Evolutionary conservation across 2,113 vertebrate genomes (phyloP), one percentile per base, ranked within the genome.

Genomic region (Nesoenas mayeri): DNA sequence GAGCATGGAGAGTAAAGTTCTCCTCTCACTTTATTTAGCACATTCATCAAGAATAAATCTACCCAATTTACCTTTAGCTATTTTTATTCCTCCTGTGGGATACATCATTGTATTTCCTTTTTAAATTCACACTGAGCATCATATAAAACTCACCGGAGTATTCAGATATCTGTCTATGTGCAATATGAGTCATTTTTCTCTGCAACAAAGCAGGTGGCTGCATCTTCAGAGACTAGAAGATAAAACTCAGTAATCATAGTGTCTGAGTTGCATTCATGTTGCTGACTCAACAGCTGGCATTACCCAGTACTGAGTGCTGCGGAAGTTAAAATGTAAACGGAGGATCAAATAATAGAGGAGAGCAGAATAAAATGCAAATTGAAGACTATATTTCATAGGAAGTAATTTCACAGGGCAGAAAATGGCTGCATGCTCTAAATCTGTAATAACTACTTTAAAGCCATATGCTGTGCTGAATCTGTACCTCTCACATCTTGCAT

Each of bases 251-350:
- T 71, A 95, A 96, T 97, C 78, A 79, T 15, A 89, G 74, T 83
- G 47, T 48, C 97, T 97, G 80, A 86, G 72, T 61, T 96, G 77
- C 36, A 67, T 96, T 88, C 73, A 70, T 64, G 86, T 54, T 74
- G 73, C 97, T 97, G 95, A 97, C 78, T 97, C 94, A 97, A 96
- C 91, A 94, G 78, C 77, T 96, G 81, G 40, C 32, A 84, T 75
- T 95, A 86, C 48, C 54, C 53, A 75, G 34, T 62, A 91, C 75
- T 69, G 86, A 93, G 89, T 53, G 67, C 69, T 70, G 61, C 9
- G 50, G 48, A 82, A 97, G 62, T 93, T 93, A 96, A 97, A 97
- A 92, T 75, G 95, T 38, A 88, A 95, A 92, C 47, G 50, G 40
- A 93, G 75, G 75, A 80, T 47, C 42, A 91, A 89, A 96, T 89